Base-by-base conservation (phyloP, 2,888 invertebrate species). In the Bruchidius siliquastri region DNA sequence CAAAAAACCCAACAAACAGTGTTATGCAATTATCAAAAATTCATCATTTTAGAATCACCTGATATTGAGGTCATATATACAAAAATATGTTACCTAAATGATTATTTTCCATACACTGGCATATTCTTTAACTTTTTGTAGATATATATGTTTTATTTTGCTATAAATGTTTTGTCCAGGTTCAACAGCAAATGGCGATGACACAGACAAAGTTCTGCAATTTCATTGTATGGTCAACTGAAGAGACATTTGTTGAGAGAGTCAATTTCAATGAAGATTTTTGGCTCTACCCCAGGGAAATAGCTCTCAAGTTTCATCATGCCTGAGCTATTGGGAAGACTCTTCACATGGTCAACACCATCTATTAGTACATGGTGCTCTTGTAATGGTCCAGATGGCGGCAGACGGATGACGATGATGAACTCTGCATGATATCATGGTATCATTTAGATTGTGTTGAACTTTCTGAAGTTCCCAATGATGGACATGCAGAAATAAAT, bases 391-490 rank as follows among this genome's bases (percentile, higher is more conserved):
- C 67, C 32, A 18, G 77, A 76, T 66, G 75, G 74, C 69, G 72
- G 74, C n/a, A 69, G 67, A 84, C 22, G 20, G 8, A 95, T 95
- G n/a, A n/a, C n/a, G n/a, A n/a, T n/a, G n/a, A n/a, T n/a, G 95
- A 91, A 76, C 91, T 92, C 79, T 98, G 97, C 86, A 89, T 92
- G 72, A 95, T 96, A 78, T 95, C 96, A 86, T 98, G 97, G 97
- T 98, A 97, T 86, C 97, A 98, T 86, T 96, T 97, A 84, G 95
- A 94, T 83, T 98, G 97, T 86, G 96, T 97, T 70, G 96, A 96
- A 68, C 49, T 71, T 30, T 13, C 1, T 21, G 67, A 71, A 21
- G 32, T 76, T 69, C 76, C 76, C 2, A 10, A 21, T 67, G 10
- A 67, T 10, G 67, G n/a, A n/a, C n/a, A n/a, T n/a, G n/a, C n/a